Percentiles rank a stretch among this genome's conserved stretches.
These are phyloP conservation scores for Platycnemis pennipes DNA, from an alignment of 2,888 invertebrate species.

Conservation along the genomic window DNA sequence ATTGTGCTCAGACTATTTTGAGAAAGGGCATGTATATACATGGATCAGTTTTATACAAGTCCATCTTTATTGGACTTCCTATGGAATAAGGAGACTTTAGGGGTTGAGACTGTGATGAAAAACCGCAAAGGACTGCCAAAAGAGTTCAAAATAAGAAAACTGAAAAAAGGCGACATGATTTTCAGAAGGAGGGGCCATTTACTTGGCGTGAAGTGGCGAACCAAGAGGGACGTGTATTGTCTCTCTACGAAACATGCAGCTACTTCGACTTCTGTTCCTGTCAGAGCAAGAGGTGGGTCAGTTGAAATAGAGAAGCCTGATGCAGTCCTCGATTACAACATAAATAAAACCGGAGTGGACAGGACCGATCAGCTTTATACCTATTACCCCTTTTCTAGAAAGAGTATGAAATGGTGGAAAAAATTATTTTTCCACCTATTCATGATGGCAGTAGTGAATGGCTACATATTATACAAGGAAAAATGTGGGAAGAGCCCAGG, in stretches of 20 bases:
- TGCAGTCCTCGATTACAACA: constrained; percentile 23
- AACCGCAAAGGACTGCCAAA: not conserved
- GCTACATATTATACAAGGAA: not conserved
- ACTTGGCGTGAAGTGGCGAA: constrained; percentile 23
- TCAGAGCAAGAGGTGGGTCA: not conserved
- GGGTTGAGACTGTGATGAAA: not conserved
- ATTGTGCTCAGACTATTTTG: not conserved
- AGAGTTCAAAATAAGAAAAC: not conserved
- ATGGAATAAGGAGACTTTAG: not conserved
- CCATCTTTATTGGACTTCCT: not conserved
- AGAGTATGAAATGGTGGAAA: constrained; percentile 44
- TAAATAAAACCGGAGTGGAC: constrained; percentile 4
- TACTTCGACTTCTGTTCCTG: not conserved
- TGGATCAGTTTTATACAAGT: not conserved
- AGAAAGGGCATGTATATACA: not conserved
- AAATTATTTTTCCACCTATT: constrained; percentile 43
- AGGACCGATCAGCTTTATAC: constrained; percentile 8
- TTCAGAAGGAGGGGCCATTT: not conserved
- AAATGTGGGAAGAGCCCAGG: too few species aligned
- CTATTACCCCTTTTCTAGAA: constrained; percentile 7
- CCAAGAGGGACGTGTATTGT: not conserved
- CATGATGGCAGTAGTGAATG: not conserved
- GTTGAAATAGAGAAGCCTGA: constrained; percentile 18
- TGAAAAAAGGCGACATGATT: not conserved
- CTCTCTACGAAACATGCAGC: constrained; percentile 36